These are phyloP conservation scores for Scylla paramamosain DNA, from an alignment of 1,140 invertebrate species.

Conservation along the genomic window DNA sequence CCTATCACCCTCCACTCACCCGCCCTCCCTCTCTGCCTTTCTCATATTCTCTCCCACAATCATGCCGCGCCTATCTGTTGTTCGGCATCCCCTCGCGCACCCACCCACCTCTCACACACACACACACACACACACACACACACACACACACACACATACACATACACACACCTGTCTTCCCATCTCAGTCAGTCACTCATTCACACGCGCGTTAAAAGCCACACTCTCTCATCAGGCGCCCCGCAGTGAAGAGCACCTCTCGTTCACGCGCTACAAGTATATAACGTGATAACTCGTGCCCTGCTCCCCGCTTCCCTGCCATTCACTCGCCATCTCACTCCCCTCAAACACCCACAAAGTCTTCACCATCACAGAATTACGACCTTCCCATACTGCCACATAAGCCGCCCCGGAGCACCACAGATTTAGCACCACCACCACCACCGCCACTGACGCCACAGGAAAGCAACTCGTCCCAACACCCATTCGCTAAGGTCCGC, in stretches of 20 bases:
- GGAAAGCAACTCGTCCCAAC: background rate
- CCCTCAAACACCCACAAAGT: background rate
- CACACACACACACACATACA: no score
- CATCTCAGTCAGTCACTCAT: background rate
- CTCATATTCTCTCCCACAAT: background rate
- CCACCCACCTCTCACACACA: no score
- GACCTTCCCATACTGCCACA: slow-evolving; percentile 17
- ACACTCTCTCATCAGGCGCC: background rate
- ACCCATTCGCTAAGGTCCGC: background rate
- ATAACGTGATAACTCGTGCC: background rate
- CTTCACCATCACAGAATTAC: slow-evolving; percentile 1
- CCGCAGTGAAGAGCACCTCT: background rate
- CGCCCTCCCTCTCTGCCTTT: no score
- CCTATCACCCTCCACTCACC: background rate
- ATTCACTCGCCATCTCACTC: background rate
- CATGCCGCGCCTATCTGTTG: background rate
- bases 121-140: no score
- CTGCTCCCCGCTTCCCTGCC: background rate
- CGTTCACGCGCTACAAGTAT: background rate
- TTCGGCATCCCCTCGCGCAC: background rate
- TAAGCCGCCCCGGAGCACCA: background rate
- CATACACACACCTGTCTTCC: background rate
- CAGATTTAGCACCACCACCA: slow-evolving; percentile 8
- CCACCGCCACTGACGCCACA: no score
- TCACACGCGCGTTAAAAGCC: background rate